These are phyloP conservation scores for Ursus arctos DNA, from an alignment of 2,113 vertebrate species.

Conservation along the genomic window DNA sequence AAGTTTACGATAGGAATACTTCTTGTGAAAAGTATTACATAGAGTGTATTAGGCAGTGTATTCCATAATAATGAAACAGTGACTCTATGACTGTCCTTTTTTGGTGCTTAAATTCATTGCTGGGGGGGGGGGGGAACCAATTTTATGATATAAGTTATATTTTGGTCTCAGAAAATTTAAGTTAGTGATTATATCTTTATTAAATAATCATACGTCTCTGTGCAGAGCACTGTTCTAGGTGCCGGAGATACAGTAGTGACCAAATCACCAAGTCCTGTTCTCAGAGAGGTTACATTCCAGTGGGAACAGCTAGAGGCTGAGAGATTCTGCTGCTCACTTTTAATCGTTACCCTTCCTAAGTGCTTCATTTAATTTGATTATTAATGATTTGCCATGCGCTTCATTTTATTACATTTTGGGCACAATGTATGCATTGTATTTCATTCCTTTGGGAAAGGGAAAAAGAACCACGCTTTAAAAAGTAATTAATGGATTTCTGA, in stretches of 20 bases:
- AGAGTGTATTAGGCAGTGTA: background rate
- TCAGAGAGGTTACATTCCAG: background rate
- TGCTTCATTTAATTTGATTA: conserved; percentile 51
- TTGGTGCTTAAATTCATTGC: conserved; percentile 34
- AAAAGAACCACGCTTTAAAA: conserved; percentile 69
- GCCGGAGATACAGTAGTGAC: background rate
- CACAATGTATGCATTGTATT: conserved; percentile 46
- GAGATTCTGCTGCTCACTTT: background rate
- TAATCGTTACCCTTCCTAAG: background rate
- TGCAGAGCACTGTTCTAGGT: background rate
- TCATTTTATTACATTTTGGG: conserved; percentile 53
- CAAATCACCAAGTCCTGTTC: background rate
- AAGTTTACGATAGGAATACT: background rate
- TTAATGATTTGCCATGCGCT: conserved; percentile 25
- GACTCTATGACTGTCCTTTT: background rate
- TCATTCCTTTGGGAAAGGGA: conserved; percentile 60
- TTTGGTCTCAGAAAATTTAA: conserved; percentile 54
- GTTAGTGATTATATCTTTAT: background rate
- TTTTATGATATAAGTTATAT: background rate
- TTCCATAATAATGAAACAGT: conserved; percentile 13
- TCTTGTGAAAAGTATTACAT: background rate
- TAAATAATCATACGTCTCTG: background rate
- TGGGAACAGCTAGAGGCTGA: background rate
- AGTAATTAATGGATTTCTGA: conserved; percentile 41
- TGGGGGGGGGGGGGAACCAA: background rate